Evolutionary conservation across 2,888 invertebrate genomes (phyloP).

Genomic region (Sarcophaga variegata): DNA sequence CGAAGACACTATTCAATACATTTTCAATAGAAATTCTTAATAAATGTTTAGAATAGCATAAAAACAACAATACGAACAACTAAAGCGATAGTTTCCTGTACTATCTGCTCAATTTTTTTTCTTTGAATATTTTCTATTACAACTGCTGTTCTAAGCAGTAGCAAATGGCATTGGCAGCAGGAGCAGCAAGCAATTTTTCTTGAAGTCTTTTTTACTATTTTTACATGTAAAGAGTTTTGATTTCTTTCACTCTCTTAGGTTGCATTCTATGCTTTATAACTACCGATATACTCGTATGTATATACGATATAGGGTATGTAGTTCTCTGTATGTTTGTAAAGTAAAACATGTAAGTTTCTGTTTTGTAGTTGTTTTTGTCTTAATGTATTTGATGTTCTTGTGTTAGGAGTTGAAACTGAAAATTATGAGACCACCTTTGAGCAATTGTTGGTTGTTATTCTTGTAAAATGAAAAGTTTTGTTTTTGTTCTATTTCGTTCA

Average conservation of each 20-base stretch:
- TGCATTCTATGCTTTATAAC: conserved; percentile 2
- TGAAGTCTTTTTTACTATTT: conserved; percentile 56
- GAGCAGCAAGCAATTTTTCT: conserved; percentile 49
- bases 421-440: conserved; percentile 78
- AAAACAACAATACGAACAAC: conserved; percentile 2
- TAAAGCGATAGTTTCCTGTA: conserved; percentile 39
- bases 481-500: conserved; percentile 33
- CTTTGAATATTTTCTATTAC: conserved; percentile 21
- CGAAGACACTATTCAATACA: conserved; percentile 37
- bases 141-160: conserved; percentile 28
- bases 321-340: conserved; percentile 31
- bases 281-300: background rate
- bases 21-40: conserved; percentile 55
- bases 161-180: conserved; percentile 48
- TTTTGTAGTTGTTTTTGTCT: conserved; percentile 46
- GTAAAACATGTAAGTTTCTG: conserved; percentile 41
- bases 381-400: conserved; percentile 28
- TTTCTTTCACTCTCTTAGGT: background rate
- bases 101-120: conserved; percentile 22
- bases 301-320: background rate
- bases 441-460: conserved; percentile 70
- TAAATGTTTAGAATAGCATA: conserved; percentile 51
- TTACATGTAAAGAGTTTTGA: conserved; percentile 30
- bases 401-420: conserved; percentile 69
- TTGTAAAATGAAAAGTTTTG: conserved; percentile 63